Evolutionary conservation across 2,888 invertebrate genomes (phyloP), one percentile per base, ranked within the genome.

Genomic region (Myopa tessellatipennis): DNA sequence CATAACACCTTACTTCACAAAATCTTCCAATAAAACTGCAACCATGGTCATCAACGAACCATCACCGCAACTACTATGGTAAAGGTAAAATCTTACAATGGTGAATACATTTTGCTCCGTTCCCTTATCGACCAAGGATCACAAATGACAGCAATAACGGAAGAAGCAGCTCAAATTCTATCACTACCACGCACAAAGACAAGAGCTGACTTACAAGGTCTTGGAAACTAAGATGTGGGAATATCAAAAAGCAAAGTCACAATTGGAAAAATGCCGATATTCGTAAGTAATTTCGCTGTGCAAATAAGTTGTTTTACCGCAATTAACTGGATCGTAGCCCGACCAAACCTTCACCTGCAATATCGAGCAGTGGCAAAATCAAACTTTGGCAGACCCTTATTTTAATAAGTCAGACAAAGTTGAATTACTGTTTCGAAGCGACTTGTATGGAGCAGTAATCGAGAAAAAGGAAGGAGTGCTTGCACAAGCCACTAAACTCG

Each of bases 41-140:
- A 50, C 50, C 50, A 3, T 50, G 50, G 50, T 50, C 14, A 50
- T 50, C 50, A 50, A 50, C 3, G 14, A 50, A 10, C 50, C 50
- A 50, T 50, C 50, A 50, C 50, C 50, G 68, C 68, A 4, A 68
- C 68, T 6, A 5, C 68, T 38, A 5, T n/a, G n/a, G 45, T 68
- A 45, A 40, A 18, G 45, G 40, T 68, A 18, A 68, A 68, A 38
- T 68, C 68, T 18, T 12, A 5, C 14, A 76, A 38, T 76, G 68
- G 76, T 40, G 75, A 76, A 69, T 38, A 45, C 34, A 60, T 68
- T 60, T 18, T 76, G 50, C 63, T 76, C 4, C 40, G 75, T 40
- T 58, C 67, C 6, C 67, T 74, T 14, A 74, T 74, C 45, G 65
- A 65, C 69, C 69, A 76, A 61, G 70, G 60, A 61, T 76, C 76